Evolutionary conservation across 2,888 invertebrate genomes (phyloP), one percentile per base, ranked within the genome.

Genomic region (Trilocha varians): DNA sequence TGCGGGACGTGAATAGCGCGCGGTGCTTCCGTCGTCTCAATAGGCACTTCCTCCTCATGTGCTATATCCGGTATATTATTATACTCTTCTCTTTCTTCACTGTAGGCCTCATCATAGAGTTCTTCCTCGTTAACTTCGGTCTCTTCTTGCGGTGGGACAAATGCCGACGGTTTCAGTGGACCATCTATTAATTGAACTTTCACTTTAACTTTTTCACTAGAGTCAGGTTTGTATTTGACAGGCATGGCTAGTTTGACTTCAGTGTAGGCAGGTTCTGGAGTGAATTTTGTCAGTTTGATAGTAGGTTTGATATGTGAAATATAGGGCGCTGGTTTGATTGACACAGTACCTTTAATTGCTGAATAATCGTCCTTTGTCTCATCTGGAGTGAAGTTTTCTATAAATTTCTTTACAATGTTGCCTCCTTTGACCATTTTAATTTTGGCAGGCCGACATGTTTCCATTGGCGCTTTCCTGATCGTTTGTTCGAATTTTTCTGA

Each of bases 1-100:
- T 66, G 61, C 5, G 61, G 48, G 1, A 58, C 44, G 1, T 41
- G 43, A 2, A 43, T 6, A 0, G 37, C 41, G 3, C 39, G 40
- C 11, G 47, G 46, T 0, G 43, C 42, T 13, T 76, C 70, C 3
- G 67, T 70, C 0, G 68, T 51, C 0, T 50, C 65, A 41, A 68
- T 75, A 0, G 82, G 34, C 59, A 78, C 66, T 0, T 84, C 63
- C 45, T 84, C 84, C 17, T 84, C 84, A 17, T 79, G 65, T 0
- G 77, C 83, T 0, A 78, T 74, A 11, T 83, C 83, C 0, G 84
- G 84, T 11, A 83, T 72, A 0, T n/a, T n/a, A n/a, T n/a, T n/a
- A n/a, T 43, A 36, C 9, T 59, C 53, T 3, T 48, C 43, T 9
- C 43, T 47, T 1, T 62, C 46, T 2, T 60, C 56, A 0, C 43